Conservation (phyloP, 1,140 invertebrate genomes). For the Kradibia gibbosae region DNA sequence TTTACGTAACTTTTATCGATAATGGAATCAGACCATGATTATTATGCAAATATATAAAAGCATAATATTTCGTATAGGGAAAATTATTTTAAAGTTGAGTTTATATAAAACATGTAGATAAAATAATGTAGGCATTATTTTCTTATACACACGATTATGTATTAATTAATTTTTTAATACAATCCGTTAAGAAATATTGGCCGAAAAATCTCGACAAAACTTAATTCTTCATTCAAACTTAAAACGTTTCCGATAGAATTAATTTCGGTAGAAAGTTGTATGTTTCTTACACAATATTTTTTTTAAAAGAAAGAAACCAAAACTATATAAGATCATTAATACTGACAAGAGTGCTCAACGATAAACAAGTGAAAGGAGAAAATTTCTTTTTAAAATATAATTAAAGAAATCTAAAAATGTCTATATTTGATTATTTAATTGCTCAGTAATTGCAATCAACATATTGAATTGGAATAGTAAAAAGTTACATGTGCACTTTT, state of each 20-base stretch:
- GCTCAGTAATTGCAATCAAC: not conserved
- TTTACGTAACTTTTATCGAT: not conserved
- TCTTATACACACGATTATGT: too few relatives aligned
- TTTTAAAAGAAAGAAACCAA: not conserved
- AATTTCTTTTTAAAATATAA: constrained; percentile 17
- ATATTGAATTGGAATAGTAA: not conserved
- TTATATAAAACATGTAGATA: not conserved
- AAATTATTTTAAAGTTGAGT: not conserved
- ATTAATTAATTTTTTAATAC: too few relatives aligned
- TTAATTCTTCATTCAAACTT: not conserved
- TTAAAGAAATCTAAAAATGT: not conserved
- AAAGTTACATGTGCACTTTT: not conserved
- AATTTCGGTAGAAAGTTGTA: constrained; percentile 15
- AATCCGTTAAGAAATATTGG: too few relatives aligned
- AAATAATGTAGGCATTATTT: too few relatives aligned
- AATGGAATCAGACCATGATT: not conserved
- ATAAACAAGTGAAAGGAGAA: constrained; percentile 36
- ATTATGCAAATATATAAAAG: not conserved
- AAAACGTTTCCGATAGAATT: not conserved
- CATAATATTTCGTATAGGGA: not conserved
- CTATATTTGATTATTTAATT: not conserved
- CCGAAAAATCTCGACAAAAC: not conserved
- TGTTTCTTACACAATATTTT: not conserved
- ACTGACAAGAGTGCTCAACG: not conserved
- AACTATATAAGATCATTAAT: constrained; percentile 4